Conservation (phyloP, 1,140 invertebrate genomes). For the Drosophila subpulchrella region DNA sequence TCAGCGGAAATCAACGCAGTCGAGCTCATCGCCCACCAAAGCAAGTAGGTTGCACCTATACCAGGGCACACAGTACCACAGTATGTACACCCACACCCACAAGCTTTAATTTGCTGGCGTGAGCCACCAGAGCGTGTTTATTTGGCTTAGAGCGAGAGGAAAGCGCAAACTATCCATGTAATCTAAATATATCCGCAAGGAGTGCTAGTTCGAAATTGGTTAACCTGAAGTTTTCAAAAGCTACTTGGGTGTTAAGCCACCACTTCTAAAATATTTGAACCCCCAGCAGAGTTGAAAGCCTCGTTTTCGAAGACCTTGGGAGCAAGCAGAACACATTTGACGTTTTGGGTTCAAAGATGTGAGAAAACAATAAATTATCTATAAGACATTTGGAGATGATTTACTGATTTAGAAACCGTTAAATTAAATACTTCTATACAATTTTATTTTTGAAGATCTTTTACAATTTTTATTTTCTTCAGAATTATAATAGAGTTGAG, state of each 20-base stretch:
- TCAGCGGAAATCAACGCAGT: slow-evolving; percentile 79
- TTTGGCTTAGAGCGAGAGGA: slow-evolving; percentile 47
- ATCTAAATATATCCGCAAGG: slow-evolving; percentile 15
- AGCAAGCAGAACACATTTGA: too few relatives aligned
- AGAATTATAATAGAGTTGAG: too few relatives aligned
- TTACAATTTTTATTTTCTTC: too few relatives aligned
- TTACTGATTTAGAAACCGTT: too few relatives aligned
- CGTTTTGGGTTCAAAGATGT: too few relatives aligned
- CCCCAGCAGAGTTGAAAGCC: not conserved
- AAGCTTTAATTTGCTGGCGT: slow-evolving; percentile 51
- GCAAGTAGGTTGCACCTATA: slow-evolving; percentile 76
- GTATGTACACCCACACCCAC: slow-evolving; percentile 15
- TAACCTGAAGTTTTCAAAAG: not conserved
- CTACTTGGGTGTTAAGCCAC: not conserved
- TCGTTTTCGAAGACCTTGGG: not conserved
- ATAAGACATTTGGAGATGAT: too few relatives aligned
- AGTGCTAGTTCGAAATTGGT: slow-evolving; percentile 17
- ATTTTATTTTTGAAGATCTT: too few relatives aligned
- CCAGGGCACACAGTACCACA: slow-evolving; percentile 13
- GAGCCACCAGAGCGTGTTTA: slow-evolving; percentile 70
- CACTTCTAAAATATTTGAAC: not conserved
- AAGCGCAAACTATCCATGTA: slow-evolving; percentile 41
- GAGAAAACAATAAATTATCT: too few relatives aligned
- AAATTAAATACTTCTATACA: too few relatives aligned
- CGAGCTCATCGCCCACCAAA: slow-evolving; percentile 76